A percentile compares a stretch with the other conserved stretches of the same genome.
Conservation (phyloP, 2,888 invertebrate genomes). For the Resseliella maxima region DNA sequence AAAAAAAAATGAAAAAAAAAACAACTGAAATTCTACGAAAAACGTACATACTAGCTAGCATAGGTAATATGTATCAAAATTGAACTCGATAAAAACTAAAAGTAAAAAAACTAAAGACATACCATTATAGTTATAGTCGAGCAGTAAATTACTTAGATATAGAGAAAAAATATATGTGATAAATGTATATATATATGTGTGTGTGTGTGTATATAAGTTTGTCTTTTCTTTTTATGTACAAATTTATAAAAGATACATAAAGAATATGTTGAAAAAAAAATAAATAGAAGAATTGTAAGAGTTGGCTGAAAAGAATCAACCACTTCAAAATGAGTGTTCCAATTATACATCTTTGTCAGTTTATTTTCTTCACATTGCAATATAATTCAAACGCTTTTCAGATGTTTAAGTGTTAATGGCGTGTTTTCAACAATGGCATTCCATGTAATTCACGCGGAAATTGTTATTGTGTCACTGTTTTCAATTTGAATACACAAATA, state of each 20-base stretch:
- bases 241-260: background rate
- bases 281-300: background rate
- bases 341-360: background rate
- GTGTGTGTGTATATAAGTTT: too few relatives aligned
- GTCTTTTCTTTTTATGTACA: background rate
- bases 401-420: background rate
- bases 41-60: too few relatives aligned
- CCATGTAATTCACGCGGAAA: background rate
- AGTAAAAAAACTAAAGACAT: background rate
- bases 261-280: background rate
- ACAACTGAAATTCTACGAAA: background rate
- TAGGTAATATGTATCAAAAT: background rate
- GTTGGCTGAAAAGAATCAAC: slow-evolving; percentile 15
- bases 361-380: background rate
- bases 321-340: background rate
- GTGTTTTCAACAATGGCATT: background rate
- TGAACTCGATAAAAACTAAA: background rate
- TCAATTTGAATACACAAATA: background rate
- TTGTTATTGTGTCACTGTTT: background rate
- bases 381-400: background rate
- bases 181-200: too few relatives aligned
- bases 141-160: slow-evolving; percentile 6
- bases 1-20: background rate
- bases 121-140: background rate
- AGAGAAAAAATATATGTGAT: background rate